These are phyloP conservation scores for Penaeus chinensis DNA, from an alignment of 1,140 invertebrate genomes.

Conservation along the genomic window DNA sequence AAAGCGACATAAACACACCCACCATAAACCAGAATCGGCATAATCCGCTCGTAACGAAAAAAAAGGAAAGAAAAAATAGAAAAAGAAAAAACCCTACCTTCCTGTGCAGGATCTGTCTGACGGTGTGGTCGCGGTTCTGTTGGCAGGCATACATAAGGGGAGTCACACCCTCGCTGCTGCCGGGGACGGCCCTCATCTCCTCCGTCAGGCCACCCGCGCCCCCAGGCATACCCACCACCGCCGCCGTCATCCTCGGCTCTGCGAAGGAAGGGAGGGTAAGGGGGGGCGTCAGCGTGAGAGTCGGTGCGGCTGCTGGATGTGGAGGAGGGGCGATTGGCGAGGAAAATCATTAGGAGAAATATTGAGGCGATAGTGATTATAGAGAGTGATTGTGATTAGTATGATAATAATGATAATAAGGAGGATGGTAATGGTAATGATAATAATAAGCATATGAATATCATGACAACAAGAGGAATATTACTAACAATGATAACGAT, in stretches of 20 bases:
- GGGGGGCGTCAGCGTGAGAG: neutral
- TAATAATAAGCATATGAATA: neutral
- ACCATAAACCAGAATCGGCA: too few species aligned
- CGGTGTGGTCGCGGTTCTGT: constrained; percentile 73
- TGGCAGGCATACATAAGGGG: constrained; percentile 91
- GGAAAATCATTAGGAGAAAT: too few species aligned
- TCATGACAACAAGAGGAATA: neutral
- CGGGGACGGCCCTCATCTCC: neutral
- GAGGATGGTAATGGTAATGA: too few species aligned
- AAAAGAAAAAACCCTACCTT: constrained; percentile 65
- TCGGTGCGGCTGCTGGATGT: too few species aligned
- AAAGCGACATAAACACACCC: too few species aligned
- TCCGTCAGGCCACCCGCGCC: constrained; percentile 14
- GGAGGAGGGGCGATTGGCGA: too few species aligned
- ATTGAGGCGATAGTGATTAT: too few species aligned
- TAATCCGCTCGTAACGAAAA: too few species aligned
- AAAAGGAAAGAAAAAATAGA: neutral
- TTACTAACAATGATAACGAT: neutral
- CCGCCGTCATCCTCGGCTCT: constrained; percentile 38
- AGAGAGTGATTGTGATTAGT: too few species aligned
- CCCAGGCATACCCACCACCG: constrained; percentile 37
- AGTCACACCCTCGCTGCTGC: constrained; percentile 71
- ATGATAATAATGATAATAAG: too few species aligned
- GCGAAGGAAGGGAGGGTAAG: neutral
- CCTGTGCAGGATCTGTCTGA: constrained; percentile 67